phyloP scores from a whole-genome alignment of 2,113 vertebrate genomes.

The Thomomys bottae region DNA sequence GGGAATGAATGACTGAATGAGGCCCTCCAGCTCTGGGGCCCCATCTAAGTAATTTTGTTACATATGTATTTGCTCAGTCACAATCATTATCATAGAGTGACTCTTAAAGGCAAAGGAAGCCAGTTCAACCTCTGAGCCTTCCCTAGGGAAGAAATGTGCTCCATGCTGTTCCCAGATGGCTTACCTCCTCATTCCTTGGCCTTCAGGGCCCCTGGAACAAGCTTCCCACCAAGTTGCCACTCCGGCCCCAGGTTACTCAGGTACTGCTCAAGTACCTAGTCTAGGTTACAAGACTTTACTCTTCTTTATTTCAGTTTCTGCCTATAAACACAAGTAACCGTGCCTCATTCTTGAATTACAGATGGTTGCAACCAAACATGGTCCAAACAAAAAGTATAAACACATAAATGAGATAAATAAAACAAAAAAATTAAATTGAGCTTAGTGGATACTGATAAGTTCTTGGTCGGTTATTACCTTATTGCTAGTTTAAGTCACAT shows the following conservation, averaged over 20 bases:
- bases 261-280: too few species aligned
- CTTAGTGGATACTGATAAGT: too few species aligned
- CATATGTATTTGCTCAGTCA: background rate
- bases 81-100: background rate
- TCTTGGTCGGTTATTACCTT: too few species aligned
- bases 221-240: background rate
- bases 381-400: too few species aligned
- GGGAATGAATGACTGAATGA: background rate
- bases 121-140: background rate
- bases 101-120: conserved; percentile 12
- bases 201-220: background rate
- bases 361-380: too few species aligned
- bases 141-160: background rate
- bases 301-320: background rate
- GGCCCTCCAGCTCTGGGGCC: background rate
- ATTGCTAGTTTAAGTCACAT: too few species aligned
- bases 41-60: background rate
- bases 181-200: background rate
- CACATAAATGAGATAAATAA: too few species aligned
- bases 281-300: background rate
- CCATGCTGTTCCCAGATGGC: background rate
- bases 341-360: too few species aligned
- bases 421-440: too few species aligned
- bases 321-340: background rate
- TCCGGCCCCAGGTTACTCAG: background rate